Conservation (phyloP, 2,888 invertebrate species). For the Eupithecia tripunctaria region DNA sequence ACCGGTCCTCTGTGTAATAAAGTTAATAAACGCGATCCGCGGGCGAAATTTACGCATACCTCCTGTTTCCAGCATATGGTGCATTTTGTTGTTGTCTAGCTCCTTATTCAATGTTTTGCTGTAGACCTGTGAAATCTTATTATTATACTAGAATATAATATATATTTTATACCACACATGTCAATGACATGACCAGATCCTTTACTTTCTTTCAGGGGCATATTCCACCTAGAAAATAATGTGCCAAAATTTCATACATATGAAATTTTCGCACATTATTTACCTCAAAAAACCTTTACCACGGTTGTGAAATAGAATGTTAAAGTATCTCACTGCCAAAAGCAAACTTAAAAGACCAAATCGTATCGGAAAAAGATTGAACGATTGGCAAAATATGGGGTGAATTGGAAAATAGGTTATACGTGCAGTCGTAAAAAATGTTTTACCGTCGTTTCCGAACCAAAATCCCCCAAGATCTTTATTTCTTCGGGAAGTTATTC, state of each 20-base stretch:
- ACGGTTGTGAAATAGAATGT: not conserved
- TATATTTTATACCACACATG: not conserved
- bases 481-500: slow-evolving; percentile 41
- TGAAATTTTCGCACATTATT: not conserved
- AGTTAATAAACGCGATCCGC: slow-evolving; percentile 58
- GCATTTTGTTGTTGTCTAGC: slow-evolving; percentile 63
- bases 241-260: not conserved
- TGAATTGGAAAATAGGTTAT: slow-evolving; percentile 44
- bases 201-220: not conserved
- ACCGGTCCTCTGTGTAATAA: slow-evolving; percentile 70
- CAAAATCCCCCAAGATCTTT: slow-evolving; percentile 39
- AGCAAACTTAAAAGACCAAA: slow-evolving; percentile 45
- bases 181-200: not conserved
- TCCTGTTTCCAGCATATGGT: slow-evolving; percentile 69
- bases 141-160: not conserved
- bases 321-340: slow-evolving; percentile 33
- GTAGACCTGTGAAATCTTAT: not conserved
- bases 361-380: slow-evolving; percentile 44
- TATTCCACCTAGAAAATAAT: not conserved
- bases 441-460: slow-evolving; percentile 39
- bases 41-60: slow-evolving; percentile 66
- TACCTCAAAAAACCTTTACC: not conserved
- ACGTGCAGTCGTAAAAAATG: slow-evolving; percentile 46
- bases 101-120: slow-evolving; percentile 43
- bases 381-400: slow-evolving; percentile 50